These are phyloP conservation scores for Coelopa pilipes DNA, from an alignment of 2,888 invertebrate species.

Conservation along the genomic window DNA sequence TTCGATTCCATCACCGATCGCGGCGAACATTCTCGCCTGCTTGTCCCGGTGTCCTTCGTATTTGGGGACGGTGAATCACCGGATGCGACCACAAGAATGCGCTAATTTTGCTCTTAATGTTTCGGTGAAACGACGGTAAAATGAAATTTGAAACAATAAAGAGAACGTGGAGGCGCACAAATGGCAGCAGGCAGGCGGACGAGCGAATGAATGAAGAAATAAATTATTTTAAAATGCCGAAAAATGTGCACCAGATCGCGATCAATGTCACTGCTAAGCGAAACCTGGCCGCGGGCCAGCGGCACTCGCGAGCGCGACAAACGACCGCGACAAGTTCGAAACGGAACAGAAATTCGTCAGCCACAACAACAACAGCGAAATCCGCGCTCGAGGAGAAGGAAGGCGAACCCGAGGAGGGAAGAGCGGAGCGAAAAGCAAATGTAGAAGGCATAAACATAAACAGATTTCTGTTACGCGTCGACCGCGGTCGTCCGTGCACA, in stretches of 20 bases:
- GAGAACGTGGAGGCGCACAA: no score
- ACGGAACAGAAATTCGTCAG: not conserved
- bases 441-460: no score
- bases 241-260: conserved; percentile 20
- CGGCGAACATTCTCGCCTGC: no score
- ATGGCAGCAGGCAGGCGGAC: no score
- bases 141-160: no score
- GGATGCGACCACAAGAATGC: not conserved
- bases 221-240: not conserved
- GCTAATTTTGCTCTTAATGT: conserved; percentile 12
- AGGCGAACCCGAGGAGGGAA: no score
- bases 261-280: conserved; percentile 27
- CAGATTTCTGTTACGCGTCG: no score
- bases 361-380: not conserved
- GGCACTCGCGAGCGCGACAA: not conserved
- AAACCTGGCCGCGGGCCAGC: conserved; percentile 16
- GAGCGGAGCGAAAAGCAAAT: no score
- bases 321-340: conserved; percentile 25
- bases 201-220: not conserved
- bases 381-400: no score
- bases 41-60: not conserved
- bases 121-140: no score
- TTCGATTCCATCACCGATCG: no score
- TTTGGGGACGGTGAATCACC: not conserved
- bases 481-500: no score